Evolutionary conservation across 37 sponge, comb jelly and placozoan species (phyloP), one percentile per base, ranked within the genome.

Genomic region (Beroe forskalii): DNA sequence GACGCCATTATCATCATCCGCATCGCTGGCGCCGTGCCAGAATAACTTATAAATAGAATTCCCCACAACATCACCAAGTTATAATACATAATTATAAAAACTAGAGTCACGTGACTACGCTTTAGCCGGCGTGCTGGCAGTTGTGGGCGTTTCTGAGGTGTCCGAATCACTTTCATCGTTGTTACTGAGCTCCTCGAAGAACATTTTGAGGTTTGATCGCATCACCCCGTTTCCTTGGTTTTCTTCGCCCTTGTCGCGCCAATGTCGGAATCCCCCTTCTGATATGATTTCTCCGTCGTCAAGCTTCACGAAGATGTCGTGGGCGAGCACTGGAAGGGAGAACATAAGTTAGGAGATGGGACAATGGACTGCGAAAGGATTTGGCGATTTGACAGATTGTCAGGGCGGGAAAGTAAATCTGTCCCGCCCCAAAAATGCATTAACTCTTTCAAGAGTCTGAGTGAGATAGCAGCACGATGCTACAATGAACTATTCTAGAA

Each of bases 221-320:
- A 80, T 44, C 40, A 80, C 86, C 2, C 86, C 86, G 27, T 44
- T 32, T 17, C 86, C 86, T 3, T 44, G 86, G 8, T 44, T 43
- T n/a, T 80, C 86, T 12, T 41, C 35, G 44, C 86, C 86, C 48
- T 80, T 17, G 1, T 80, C 86, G 28, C 55, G 44, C 86, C 86
- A 80, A 25, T 44, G 55, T 44, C 86, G 44, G 55, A 80, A 80
- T n/a, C 86, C 86, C 1, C 3, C 48, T 42, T 44, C 86, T n/a
- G 86, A 38, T 32, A 80, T 43, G 43, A 43, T 80, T 38, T 44
- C 86, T 0, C 35, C 30, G 8, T 80, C 86, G 40, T 80, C 44
- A 8, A 80, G 55, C 55, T 80, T 80, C 0, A 8, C 86, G 48
- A 80, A 80, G 8, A 80, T 20, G 0, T 33, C 28, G 31, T 44